Evolutionary conservation across 2,797 vertebrate species (phyloP), one percentile per base, ranked within the genome.

Genomic region (Oreochromis mossambicus): DNA sequence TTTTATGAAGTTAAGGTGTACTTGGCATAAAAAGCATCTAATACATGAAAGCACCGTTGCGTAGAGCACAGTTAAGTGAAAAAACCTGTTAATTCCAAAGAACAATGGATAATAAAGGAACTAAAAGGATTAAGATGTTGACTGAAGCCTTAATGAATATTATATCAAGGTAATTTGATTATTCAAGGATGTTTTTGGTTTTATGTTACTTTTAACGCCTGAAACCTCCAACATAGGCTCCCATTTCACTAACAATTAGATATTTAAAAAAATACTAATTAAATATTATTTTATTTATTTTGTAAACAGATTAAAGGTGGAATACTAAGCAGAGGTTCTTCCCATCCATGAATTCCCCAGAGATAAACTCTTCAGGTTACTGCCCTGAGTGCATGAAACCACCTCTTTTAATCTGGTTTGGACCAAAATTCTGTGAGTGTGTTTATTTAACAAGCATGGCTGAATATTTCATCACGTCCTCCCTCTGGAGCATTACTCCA

Each of bases 391-490:
- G 32, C 32, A 12, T 5, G 56, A 32, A 43, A 48, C 26, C 24
- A 9, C n/a, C 6, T 36, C 3, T n/a, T 51, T 66, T 85, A 66
- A 83, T n/a, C 56, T 70, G 50, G 6, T 46, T 50, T 15, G 3
- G 3, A 26, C 26, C 78, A 2, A 78, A 87, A 46, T 1, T 2
- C 50, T 26, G 36, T 13, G 8, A 19, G 21, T 11, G 81, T 70
- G 38, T 70, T 17, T 7, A 11, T 66, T 75, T 78, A 75, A 82
- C 81, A 66, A 77, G 78, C 51, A 77, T 2, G 54, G 34, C 41
- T 77, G 8, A 87, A 88, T 76, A 81, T 88, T 88, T 87, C 79
- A 85, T 85, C 78, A 34, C 8, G 7, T n/a, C 21, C 3, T 29
- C 83, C 21, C 82, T 41, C 73, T 1, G 29, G 77, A 77, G 80